Percentiles rank a stretch among this genome's conserved stretches.
These are phyloP conservation scores for Caenorhabditis sulstoni DNA, from an alignment of 2,888 invertebrate genomes.

Conservation along the genomic window DNA sequence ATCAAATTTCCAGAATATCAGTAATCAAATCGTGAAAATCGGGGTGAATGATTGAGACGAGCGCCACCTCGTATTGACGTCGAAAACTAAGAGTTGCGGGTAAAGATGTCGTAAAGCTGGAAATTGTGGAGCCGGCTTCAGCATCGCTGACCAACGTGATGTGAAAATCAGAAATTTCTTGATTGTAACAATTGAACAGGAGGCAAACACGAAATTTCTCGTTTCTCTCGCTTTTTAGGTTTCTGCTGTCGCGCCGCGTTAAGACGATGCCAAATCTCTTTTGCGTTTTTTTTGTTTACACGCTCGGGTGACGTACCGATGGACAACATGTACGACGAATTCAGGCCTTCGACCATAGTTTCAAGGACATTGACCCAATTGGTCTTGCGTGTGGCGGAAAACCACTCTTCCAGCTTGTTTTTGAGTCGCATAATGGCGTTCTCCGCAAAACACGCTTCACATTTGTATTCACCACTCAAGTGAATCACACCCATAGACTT, in stretches of 20 bases:
- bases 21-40: conserved; percentile 25
- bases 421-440: conserved; percentile 36
- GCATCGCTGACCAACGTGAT: conserved; percentile 21
- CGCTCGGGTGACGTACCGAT: conserved; percentile 22
- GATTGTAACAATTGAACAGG: too few species aligned
- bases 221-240: too few species aligned
- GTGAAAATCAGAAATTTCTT: conserved; percentile 21
- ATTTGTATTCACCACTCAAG: conserved; percentile 24
- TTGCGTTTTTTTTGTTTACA: conserved; percentile 18
- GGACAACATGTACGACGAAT: conserved; percentile 13
- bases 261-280: conserved; percentile 14
- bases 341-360: conserved; percentile 7
- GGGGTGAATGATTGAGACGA: conserved; percentile 25
- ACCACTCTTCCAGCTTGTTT: conserved; percentile 28
- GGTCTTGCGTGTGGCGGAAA: not conserved
- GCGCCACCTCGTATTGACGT: conserved; percentile 7
- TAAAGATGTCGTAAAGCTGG: conserved; percentile 11
- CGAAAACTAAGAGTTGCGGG: conserved; percentile 1
- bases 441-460: conserved; percentile 40
- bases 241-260: too few species aligned
- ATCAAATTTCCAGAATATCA: not conserved
- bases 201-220: too few species aligned
- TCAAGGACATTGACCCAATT: conserved; percentile 1
- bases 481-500: conserved; percentile 1
- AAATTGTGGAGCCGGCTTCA: conserved; percentile 10